Conservation (phyloP, 2,797 vertebrate genomes). For the Sciurus carolinensis region DNA sequence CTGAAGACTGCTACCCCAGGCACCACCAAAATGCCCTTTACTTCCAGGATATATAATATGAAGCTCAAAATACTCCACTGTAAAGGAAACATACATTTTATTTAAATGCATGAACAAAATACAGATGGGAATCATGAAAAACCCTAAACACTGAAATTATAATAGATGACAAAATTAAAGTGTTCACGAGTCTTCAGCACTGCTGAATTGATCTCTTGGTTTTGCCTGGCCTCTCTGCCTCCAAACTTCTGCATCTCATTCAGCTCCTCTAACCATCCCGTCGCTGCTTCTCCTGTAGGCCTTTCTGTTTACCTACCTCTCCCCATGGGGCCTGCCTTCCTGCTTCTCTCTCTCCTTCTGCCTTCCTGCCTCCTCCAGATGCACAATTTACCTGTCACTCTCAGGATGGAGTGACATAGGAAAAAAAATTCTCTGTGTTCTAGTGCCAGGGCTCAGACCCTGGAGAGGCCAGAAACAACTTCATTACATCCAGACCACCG, state of each 20-base stretch:
- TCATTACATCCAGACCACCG: accelerated
- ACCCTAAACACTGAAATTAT: neutral
- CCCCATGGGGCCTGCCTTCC: neutral
- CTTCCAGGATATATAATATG: neutral
- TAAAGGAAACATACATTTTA: neutral
- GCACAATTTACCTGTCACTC: neutral
- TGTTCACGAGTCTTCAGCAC: neutral
- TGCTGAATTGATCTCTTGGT: neutral
- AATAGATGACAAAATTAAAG: neutral
- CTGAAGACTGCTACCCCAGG: neutral
- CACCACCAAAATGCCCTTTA: neutral
- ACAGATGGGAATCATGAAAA: neutral
- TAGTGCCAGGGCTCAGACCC: neutral
- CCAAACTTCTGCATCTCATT: neutral
- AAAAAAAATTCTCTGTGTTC: neutral
- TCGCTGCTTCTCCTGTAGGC: neutral
- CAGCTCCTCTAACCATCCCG: neutral
- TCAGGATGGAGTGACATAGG: neutral
- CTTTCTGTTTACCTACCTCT: neutral
- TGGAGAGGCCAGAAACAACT: neutral
- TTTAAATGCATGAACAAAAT: neutral
- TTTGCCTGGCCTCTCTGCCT: neutral
- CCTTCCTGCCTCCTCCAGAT: neutral
- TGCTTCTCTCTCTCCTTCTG: neutral
- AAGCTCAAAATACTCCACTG: neutral